Percentiles rank a stretch among this genome's conserved stretches.
phyloP scores from a whole-genome alignment of 1,140 invertebrate species.

The Solenopsis fugax region DNA sequence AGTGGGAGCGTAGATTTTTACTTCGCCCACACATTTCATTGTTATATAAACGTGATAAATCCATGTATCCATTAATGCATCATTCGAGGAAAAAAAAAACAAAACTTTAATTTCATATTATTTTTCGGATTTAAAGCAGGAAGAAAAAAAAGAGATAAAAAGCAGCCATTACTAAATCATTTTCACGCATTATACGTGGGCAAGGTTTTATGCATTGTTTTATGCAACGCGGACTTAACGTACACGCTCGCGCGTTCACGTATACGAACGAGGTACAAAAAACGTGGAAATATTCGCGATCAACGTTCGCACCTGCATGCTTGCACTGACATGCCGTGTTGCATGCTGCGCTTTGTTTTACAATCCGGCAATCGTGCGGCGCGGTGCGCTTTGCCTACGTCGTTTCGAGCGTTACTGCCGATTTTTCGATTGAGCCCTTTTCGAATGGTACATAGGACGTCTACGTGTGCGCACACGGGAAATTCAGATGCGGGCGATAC shows the following conservation, averaged over 20 bases:
- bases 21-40: not conserved
- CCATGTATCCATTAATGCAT: not conserved
- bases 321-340: constrained; percentile 19
- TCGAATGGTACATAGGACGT: constrained; percentile 19
- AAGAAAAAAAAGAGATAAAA: not conserved
- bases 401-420: constrained; percentile 58
- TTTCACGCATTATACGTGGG: constrained; percentile 7
- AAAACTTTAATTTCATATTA: constrained; percentile 17
- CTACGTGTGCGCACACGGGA: constrained; percentile 34
- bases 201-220: not conserved
- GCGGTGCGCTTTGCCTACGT: constrained; percentile 58
- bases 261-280: constrained; percentile 19
- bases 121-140: not conserved
- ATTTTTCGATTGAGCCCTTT: constrained; percentile 63
- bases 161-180: constrained; percentile 6
- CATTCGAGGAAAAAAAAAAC: constrained; percentile 6
- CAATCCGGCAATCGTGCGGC: constrained; percentile 69
- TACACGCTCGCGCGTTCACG: not conserved
- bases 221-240: constrained; percentile 10
- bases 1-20: not conserved
- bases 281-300: constrained; percentile 34
- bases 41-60: constrained; percentile 13
- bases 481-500: constrained; percentile 64
- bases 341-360: constrained; percentile 71
- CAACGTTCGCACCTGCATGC: constrained; percentile 49